phyloP scores from a whole-genome alignment of 2,797 vertebrate species.

The Rhodeus uyekii region DNA sequence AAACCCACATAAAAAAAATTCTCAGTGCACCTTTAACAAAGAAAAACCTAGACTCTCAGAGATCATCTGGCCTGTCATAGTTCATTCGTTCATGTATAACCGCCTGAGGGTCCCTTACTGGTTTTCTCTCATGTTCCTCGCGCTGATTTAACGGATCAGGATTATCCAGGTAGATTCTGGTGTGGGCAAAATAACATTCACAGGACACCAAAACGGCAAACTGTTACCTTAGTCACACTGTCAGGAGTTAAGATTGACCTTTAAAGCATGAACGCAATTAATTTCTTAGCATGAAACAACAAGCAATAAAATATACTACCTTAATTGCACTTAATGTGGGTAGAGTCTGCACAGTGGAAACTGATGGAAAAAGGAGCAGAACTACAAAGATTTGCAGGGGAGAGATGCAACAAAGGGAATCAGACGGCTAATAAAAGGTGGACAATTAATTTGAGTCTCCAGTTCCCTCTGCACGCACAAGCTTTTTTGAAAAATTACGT shows the following conservation, averaged over 20 bases:
- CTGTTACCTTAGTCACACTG: background rate
- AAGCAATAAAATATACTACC: slow-evolving; percentile 17
- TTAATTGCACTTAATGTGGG: slow-evolving; percentile 26
- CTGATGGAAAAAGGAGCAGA: slow-evolving; percentile 19
- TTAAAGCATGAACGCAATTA: background rate
- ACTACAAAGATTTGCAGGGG: slow-evolving; percentile 49
- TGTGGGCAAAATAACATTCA: background rate
- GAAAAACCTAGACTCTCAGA: background rate
- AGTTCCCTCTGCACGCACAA: background rate
- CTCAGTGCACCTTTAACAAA: background rate
- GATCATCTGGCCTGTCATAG: background rate
- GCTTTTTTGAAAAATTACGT: background rate
- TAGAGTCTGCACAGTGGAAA: slow-evolving; percentile 24
- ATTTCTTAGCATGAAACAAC: background rate
- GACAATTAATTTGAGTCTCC: slow-evolving; percentile 19
- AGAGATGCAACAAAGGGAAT: slow-evolving; percentile 39
- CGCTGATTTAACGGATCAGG: background rate
- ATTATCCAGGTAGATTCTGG: background rate
- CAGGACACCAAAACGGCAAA: background rate
- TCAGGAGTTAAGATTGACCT: background rate
- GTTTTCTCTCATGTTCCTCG: background rate
- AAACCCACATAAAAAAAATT: background rate
- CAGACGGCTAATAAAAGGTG: slow-evolving; percentile 29
- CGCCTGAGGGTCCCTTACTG: background rate
- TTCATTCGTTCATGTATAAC: background rate